Percentiles rank a stretch among this genome's conserved stretches.
Evolutionary conservation across 2,888 invertebrate species (phyloP).

Genomic region (Acleris emargana): DNA sequence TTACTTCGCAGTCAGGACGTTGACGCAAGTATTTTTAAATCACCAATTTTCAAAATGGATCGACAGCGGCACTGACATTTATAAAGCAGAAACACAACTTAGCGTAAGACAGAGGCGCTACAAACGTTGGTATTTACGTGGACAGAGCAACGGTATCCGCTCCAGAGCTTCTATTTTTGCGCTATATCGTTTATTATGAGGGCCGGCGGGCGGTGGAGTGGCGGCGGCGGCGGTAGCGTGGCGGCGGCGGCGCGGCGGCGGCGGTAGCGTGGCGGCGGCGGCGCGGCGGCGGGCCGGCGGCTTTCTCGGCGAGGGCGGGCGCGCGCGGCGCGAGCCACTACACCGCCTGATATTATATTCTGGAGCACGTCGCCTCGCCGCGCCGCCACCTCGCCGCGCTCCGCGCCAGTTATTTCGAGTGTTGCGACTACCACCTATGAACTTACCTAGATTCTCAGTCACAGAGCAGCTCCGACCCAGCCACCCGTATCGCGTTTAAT

Average conservation of each 20-base stretch:
- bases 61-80: constrained; percentile 65
- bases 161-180: constrained; percentile 76
- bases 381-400: constrained; percentile 70
- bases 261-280: constrained; percentile 47
- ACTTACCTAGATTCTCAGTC: constrained; percentile 77
- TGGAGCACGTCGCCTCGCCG: constrained; percentile 79
- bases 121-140: constrained; percentile 72
- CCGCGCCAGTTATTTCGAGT: constrained; percentile 82
- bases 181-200: constrained; percentile 76
- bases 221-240: constrained; percentile 48
- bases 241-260: constrained; percentile 46
- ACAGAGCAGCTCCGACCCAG: constrained; percentile 71
- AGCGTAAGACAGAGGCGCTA: constrained; percentile 60
- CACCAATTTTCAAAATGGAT: constrained; percentile 54
- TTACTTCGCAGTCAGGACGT: constrained; percentile 51
- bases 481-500: constrained; percentile 66
- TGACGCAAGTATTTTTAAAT: constrained; percentile 63
- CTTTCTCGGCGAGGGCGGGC: constrained; percentile 45
- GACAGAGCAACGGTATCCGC: constrained; percentile 66
- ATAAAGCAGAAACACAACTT: constrained; percentile 62
- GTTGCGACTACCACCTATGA: constrained; percentile 79
- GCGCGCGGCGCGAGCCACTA: constrained; percentile 67
- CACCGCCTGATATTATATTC: constrained; percentile 82
- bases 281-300: constrained; percentile 52
- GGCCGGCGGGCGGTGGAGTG: constrained; percentile 50